Conservation (phyloP, 2,888 invertebrate species). For the Drosophila fulvimacula region DNA sequence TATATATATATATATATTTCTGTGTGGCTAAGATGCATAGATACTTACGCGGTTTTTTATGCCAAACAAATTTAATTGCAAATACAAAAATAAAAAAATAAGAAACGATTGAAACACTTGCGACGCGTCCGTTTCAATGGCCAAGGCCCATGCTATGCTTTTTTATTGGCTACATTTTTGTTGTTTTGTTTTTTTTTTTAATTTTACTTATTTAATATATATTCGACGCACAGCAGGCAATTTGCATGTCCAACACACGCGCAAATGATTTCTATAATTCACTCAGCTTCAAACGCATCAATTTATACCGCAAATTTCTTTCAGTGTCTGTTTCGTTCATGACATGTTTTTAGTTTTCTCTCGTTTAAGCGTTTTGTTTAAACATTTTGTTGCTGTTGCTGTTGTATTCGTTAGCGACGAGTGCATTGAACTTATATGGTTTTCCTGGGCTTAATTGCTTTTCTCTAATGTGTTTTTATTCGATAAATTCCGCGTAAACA, state of each 20-base stretch:
- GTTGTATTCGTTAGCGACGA: slow-evolving; percentile 29
- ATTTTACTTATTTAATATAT: not conserved
- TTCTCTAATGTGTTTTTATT: slow-evolving; percentile 18
- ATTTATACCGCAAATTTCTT: slow-evolving; percentile 39
- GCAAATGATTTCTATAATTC: slow-evolving; percentile 51
- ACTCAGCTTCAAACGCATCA: slow-evolving; percentile 51
- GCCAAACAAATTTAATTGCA: slow-evolving; percentile 59
- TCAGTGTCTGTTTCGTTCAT: slow-evolving; percentile 51
- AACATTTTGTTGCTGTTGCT: slow-evolving; percentile 34
- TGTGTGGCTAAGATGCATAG: slow-evolving; percentile 15
- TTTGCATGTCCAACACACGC: slow-evolving; percentile 60
- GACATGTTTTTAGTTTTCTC: slow-evolving; percentile 55
- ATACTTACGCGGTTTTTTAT: slow-evolving; percentile 46
- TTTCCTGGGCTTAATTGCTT: slow-evolving; percentile 8
- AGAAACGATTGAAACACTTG: slow-evolving; percentile 55
- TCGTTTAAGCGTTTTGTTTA: slow-evolving; percentile 41
- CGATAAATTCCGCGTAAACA: slow-evolving; percentile 5
- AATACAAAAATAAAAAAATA: slow-evolving; percentile 36
- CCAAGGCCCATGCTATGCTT: slow-evolving; percentile 60
- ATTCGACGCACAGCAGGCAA: slow-evolving; percentile 31
- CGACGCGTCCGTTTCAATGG: slow-evolving; percentile 59
- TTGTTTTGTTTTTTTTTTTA: not conserved
- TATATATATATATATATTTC: not conserved
- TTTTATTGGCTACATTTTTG: slow-evolving; percentile 54
- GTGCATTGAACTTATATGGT: slow-evolving; percentile 72